Base-by-base conservation (phyloP, 2,797 vertebrate genomes). In the Poeciliopsis infans region DNA sequence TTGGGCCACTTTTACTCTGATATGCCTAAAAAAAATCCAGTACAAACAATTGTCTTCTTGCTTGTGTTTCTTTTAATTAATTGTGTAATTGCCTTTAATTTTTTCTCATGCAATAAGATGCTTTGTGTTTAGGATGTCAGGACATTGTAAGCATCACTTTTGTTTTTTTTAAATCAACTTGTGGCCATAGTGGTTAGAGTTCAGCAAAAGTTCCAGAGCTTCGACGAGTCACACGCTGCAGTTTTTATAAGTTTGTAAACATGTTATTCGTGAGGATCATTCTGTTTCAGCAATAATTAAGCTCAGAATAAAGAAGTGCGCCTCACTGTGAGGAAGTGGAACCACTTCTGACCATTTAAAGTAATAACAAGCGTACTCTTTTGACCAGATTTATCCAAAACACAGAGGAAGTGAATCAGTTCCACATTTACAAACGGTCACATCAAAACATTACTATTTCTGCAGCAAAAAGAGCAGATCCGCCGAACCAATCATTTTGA, bases 301-400 rank as follows among this genome's bases (percentile, higher is more conserved):
- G n/a, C 25, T 45, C 41, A 31, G 41, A 89, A 84, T 79, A 39
- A 75, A 76, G 85, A 90, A 89, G 85, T 74, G 7, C 16, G 3
- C 1, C 25, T 77, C 69, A 46, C 7, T 5, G 5, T 13, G 55
- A 74, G 85, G 88, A 92, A 92, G 78, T 81, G 76, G 83, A 86
- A 86, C 51, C 71, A 77, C 75, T 66, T 25, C 2, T 72, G 47
- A 66, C 33, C 68, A 75, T 80, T 68, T 45, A n/a, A 75, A 74
- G 75, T 39, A 20, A 87, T 78, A 72, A 8, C 68, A 70, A n/a
- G 7, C 7, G 18, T 64, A 5, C 10, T 75, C 47, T 72, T 28
- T 84, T 2, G 41, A 12, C 0, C 53, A 23, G 0, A 73, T 39
- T 39, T 61, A 16, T 78, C 31, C n/a, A 2, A n/a, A 55, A n/a